Conservation (phyloP, 2,888 invertebrate genomes). For the Sceliomorpha sp. region DNA sequence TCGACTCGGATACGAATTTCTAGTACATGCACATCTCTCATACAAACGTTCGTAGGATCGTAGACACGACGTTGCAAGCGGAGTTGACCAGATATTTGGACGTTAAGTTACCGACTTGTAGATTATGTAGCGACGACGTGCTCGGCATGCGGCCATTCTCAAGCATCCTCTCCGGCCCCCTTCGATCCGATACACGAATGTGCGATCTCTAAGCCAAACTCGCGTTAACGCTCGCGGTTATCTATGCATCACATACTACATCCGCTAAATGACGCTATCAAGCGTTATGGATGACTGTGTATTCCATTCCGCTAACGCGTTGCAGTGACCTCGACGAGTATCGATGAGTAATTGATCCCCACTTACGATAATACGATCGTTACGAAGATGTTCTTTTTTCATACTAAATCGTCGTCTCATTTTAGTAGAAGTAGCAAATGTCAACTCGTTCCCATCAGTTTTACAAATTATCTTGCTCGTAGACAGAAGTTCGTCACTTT, state of each 20-base stretch:
- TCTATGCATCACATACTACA: conserved; percentile 48
- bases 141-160: conserved; percentile 45
- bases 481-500: no score
- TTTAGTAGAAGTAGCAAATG: no score
- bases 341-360: conserved; percentile 37
- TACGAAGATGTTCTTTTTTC: conserved; percentile 24
- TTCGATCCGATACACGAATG: conserved; percentile 48
- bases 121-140: conserved; percentile 52
- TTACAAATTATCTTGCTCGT: no score
- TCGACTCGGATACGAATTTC: neutral
- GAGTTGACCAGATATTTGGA: conserved; percentile 47
- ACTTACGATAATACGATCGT: conserved; percentile 34
- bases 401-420: conserved; percentile 5
- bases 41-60: conserved; percentile 23
- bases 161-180: conserved; percentile 39
- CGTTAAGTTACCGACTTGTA: conserved; percentile 50
- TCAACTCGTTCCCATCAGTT: no score
- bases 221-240: conserved; percentile 50
- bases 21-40: conserved; percentile 2
- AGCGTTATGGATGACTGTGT: conserved; percentile 48
- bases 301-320: conserved; percentile 21
- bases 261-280: conserved; percentile 51
- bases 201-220: conserved; percentile 46
- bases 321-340: conserved; percentile 36
- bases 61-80: conserved; percentile 26